Conservation (phyloP, 53 echinoderm and acorn worm species). For the Apostichopus leukothele region DNA sequence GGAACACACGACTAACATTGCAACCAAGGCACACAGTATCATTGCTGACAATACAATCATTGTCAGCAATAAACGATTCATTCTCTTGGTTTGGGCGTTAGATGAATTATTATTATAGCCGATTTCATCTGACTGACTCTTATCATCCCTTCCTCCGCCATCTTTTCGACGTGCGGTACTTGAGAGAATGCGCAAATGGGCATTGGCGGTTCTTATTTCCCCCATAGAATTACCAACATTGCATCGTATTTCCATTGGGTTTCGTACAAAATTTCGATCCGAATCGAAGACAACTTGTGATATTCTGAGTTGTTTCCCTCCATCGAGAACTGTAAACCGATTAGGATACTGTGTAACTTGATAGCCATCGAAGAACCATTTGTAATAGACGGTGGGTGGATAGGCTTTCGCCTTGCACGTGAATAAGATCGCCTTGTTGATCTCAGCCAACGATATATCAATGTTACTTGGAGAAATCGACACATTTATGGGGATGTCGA, state of each 20-base stretch:
- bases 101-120: neutral
- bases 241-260: slow-evolving; percentile 59
- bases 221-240: slow-evolving; percentile 54
- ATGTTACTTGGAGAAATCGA: slow-evolving; percentile 50
- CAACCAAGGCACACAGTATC: slow-evolving; percentile 6
- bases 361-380: slow-evolving; percentile 80
- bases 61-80: slow-evolving; percentile 15
- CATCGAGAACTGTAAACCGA: slow-evolving; percentile 57
- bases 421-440: slow-evolving; percentile 53
- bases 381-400: slow-evolving; percentile 64
- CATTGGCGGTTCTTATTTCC: slow-evolving; percentile 54
- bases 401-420: slow-evolving; percentile 65
- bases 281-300: neutral
- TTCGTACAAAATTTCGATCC: slow-evolving; percentile 39
- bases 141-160: neutral
- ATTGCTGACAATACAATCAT: slow-evolving; percentile 13
- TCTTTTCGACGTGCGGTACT: neutral
- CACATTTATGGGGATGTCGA: slow-evolving; percentile 81
- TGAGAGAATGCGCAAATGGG: slow-evolving; percentile 52
- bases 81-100: neutral
- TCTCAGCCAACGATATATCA: slow-evolving; percentile 46
- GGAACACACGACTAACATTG: slow-evolving; percentile 7
- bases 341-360: slow-evolving; percentile 68
- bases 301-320: slow-evolving; percentile 67
- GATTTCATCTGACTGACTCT: neutral